Evolutionary conservation across 2,888 invertebrate genomes (phyloP), one percentile per base, ranked within the genome.

Genomic region (Cybosia mesomella): DNA sequence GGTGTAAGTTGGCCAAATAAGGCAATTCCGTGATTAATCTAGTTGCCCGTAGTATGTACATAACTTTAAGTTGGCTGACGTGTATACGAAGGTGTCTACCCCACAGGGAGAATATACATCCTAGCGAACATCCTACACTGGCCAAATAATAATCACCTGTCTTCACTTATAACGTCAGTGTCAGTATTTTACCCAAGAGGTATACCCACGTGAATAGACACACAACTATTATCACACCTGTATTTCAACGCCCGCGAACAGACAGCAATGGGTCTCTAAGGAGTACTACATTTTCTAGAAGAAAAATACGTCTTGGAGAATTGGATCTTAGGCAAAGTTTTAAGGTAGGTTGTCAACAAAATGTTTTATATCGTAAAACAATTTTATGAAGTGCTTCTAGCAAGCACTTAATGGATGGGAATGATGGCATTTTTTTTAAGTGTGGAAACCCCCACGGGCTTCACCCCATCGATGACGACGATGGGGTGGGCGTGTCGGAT

Each of bases 181-280:
- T 18, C 58, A 28, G 54, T 36, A 39, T 63, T 55, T 32, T 28
- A 63, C 54, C 63, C 63, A 21, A 54, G 36, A 34, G 54, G 34
- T 22, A 49, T 22, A 2, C 36, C 36, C 36, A 55, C 36, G 18
- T 11, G 54, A 63, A 73, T 69, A 65, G 69, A 72, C 69, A 72
- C 61, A 65, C 60, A 63, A 69, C 64, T 66, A 78, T 77, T 73
- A 75, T 78, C 71, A 57, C 66, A 64, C 58, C 32, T 69, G 67
- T 76, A 79, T 72, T 78, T 74, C 76, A 72, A 74, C 79, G 67
- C 67, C 59, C 21, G 71, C 60, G 70, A 60, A 72, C 78, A 49
- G 66, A 59, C 70, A 62, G 60, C 69, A 66, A 79, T 72, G 72
- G 74, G 70, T 8, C 71, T 49, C 71, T 2, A 0, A 74, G 62